A percentile compares a stretch with the other conserved stretches of the same genome.
Evolutionary conservation across 1,140 invertebrate genomes (phyloP).

Genomic region (Caenorhabditis brenneri): DNA sequence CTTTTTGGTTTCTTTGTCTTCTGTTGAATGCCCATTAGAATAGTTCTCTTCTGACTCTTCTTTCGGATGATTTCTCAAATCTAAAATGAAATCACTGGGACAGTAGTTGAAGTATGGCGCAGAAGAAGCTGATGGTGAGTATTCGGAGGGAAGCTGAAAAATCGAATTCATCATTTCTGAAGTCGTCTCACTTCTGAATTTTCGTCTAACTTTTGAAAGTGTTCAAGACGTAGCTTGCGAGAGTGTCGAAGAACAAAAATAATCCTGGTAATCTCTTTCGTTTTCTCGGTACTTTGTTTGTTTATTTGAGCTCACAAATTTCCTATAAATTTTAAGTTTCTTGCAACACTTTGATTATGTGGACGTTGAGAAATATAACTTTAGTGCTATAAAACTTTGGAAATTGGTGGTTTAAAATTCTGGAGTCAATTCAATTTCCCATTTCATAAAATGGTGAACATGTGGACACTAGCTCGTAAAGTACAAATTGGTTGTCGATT

Average conservation of each 20-base stretch:
- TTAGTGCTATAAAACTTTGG: not conserved
- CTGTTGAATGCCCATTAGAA: not conserved
- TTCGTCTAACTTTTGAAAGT: constrained; percentile 2
- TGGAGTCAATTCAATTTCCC: constrained; percentile 3
- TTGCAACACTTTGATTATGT: no score
- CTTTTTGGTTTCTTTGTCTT: not conserved
- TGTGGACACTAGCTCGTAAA: constrained; percentile 34
- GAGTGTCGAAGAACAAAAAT: not conserved
- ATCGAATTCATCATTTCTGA: not conserved
- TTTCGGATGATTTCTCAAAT: constrained; percentile 38
- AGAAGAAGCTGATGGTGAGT: constrained; percentile 40
- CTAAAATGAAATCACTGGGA: constrained; percentile 46
- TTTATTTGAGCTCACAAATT: not conserved
- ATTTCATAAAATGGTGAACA: constrained; percentile 37
- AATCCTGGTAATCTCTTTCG: constrained; percentile 27
- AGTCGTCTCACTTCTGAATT: not conserved
- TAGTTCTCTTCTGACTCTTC: not conserved
- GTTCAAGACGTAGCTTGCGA: not conserved
- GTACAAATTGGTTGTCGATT: constrained; percentile 43
- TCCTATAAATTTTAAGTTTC: not conserved
- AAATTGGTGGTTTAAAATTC: not conserved
- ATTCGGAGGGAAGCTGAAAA: constrained; percentile 52
- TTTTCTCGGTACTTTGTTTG: not conserved
- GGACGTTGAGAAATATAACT: no score
- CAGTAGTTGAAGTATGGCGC: constrained; percentile 45